These are phyloP conservation scores for Laupala kohalensis DNA, from an alignment of 1,140 invertebrate species.

Conservation along the genomic window DNA sequence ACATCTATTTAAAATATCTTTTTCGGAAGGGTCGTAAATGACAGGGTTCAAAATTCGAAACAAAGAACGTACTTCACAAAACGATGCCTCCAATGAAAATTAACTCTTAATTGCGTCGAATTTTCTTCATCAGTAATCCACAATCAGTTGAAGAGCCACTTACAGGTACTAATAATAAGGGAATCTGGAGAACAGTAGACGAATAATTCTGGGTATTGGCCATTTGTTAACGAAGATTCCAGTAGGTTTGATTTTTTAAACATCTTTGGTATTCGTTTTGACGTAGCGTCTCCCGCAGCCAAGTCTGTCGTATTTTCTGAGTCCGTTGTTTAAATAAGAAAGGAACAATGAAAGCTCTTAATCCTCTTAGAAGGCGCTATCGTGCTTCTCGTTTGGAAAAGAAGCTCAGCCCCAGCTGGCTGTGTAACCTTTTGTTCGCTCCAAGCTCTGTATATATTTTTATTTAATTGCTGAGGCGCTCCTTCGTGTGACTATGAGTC, in stretches of 20 bases:
- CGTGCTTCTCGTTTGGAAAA: not conserved
- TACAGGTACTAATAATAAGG: too few relatives aligned
- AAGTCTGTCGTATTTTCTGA: not conserved
- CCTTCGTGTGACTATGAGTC: too few relatives aligned
- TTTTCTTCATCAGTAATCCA: too few relatives aligned
- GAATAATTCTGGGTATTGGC: not conserved
- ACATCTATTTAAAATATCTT: too few relatives aligned
- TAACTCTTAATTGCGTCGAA: too few relatives aligned
- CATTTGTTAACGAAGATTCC: too few relatives aligned
- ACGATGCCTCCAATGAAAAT: too few relatives aligned
- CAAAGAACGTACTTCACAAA: too few relatives aligned
- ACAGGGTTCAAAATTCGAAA: too few relatives aligned
- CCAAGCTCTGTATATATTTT: not conserved
- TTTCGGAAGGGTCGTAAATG: too few relatives aligned
- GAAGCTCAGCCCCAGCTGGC: not conserved
- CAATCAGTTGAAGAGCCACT: too few relatives aligned
- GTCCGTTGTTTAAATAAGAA: not conserved
- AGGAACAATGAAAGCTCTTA: not conserved
- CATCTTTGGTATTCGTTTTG: not conserved
- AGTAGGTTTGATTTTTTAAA: not conserved
- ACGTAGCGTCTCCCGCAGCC: not conserved
- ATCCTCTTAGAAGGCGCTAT: not conserved
- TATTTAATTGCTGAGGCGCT: not conserved
- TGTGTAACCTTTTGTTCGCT: not conserved
- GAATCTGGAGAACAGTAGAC: too few relatives aligned